phyloP scores from a whole-genome alignment of 2,113 vertebrate genomes.

The Sander lucioperca region DNA sequence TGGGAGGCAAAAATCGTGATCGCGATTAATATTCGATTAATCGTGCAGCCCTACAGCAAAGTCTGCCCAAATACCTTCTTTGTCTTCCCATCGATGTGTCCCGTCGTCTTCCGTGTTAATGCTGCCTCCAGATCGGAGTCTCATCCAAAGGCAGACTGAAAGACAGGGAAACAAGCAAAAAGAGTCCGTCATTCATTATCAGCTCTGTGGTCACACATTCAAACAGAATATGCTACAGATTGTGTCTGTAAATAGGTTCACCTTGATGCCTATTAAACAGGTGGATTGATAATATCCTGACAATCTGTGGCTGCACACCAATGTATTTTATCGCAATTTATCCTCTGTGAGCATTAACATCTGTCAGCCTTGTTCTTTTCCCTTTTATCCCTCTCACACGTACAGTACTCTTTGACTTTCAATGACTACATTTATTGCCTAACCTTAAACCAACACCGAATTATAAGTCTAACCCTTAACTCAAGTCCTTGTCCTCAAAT shows the following conservation, averaged over 20 bases:
- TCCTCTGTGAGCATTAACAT: slow-evolving; percentile 16
- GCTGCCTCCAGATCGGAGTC: neutral
- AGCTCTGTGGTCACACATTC: neutral
- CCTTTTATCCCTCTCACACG: neutral
- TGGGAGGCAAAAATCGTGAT: too few relatives aligned
- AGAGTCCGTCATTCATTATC: neutral
- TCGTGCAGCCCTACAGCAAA: too few relatives aligned
- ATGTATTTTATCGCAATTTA: neutral
- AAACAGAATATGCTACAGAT: neutral
- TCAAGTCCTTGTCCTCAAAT: slow-evolving; percentile 6
- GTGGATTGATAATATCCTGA: slow-evolving; percentile 24
- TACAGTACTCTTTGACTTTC: slow-evolving; percentile 8
- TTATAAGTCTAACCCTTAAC: slow-evolving; percentile 6
- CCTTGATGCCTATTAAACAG: slow-evolving; percentile 30
- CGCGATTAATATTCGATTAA: too few relatives aligned
- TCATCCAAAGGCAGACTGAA: neutral
- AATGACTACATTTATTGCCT: neutral
- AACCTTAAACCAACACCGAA: neutral
- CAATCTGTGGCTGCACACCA: slow-evolving; percentile 20
- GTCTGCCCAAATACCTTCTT: neutral
- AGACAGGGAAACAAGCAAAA: neutral
- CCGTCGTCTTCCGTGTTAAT: neutral
- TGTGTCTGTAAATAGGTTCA: neutral
- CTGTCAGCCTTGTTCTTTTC: slow-evolving; percentile 20
- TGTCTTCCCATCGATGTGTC: neutral